Evolutionary conservation across 2,888 invertebrate species (phyloP).

Genomic region (Hydraecia micacea): DNA sequence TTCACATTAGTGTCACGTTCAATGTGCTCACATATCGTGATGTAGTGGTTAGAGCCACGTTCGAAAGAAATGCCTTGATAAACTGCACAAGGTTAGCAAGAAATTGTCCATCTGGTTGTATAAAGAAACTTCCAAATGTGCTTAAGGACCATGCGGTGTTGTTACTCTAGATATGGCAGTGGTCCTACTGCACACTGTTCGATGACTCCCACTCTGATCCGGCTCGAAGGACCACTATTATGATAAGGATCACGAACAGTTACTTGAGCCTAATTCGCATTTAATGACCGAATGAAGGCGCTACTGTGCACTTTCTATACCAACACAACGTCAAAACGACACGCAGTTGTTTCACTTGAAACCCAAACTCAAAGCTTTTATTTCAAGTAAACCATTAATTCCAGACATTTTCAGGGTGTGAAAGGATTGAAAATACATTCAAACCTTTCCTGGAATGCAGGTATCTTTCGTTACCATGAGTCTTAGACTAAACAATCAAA

Average conservation of each 20-base stretch:
- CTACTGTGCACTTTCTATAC: neutral
- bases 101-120: constrained; percentile 23
- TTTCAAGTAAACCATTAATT: neutral
- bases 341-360: neutral
- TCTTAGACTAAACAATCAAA: neutral
- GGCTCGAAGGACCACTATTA: constrained; percentile 15
- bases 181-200: neutral
- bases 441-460: neutral
- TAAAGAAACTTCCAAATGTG: constrained; percentile 4
- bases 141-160: neutral
- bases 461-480: neutral
- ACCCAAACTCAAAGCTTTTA: neutral
- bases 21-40: constrained; percentile 44
- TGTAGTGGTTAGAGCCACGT: constrained; percentile 49
- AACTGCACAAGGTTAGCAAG: constrained; percentile 30
- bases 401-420: neutral
- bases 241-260: neutral
- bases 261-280: neutral
- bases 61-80: constrained; percentile 43
- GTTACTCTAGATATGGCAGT: neutral
- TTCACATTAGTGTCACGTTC: constrained; percentile 52
- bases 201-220: neutral
- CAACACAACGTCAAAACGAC: neutral
- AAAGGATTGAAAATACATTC: neutral
- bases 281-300: neutral